Conservation (phyloP, 1,140 invertebrate species). For the Berghia stephanieae region DNA sequence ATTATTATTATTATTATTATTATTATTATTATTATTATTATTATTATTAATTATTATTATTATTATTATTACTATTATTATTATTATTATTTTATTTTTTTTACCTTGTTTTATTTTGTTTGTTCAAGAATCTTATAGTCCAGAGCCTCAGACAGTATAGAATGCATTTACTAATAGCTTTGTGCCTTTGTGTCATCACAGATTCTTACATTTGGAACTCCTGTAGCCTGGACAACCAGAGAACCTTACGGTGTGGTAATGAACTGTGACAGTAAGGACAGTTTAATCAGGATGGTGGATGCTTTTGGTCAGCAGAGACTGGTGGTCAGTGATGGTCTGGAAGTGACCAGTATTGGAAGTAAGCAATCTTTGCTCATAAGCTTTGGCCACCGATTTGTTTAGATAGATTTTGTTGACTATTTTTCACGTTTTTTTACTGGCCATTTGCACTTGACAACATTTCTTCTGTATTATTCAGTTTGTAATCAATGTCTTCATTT, state of each 20-base stretch:
- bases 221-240: conserved; percentile 58
- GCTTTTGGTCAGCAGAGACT: conserved; percentile 50
- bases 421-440: not conserved
- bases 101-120: not conserved
- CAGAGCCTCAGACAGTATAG: not conserved
- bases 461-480: not conserved
- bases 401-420: not conserved
- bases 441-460: not conserved
- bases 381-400: not conserved
- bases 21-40: not conserved
- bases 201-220: conserved; percentile 48
- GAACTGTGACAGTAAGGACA: conserved; percentile 45
- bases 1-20: no score
- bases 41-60: not conserved
- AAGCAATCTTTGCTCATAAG: conserved; percentile 30
- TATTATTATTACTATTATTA: not conserved
- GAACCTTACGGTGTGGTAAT: conserved; percentile 57
- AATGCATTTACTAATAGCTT: not conserved
- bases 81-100: not conserved
- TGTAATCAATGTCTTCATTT: not conserved
- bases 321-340: conserved; percentile 50
- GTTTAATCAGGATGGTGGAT: conserved; percentile 46
- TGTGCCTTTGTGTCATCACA: conserved; percentile 28
- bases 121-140: not conserved
- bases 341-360: conserved; percentile 47